Base-by-base conservation (phyloP, 2,888 invertebrate species). In the Cryptus armator region DNA sequence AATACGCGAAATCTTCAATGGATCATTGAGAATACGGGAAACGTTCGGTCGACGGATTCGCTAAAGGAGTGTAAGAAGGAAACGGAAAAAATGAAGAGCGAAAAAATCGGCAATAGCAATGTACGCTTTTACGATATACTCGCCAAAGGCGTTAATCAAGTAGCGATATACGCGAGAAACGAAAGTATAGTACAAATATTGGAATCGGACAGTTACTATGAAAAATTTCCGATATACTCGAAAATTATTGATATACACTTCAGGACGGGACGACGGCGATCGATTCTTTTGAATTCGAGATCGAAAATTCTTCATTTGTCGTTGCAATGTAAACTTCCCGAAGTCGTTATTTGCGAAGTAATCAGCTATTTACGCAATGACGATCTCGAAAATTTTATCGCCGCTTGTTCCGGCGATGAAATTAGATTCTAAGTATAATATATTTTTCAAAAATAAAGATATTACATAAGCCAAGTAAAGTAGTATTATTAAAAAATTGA, bases 241-340 rank as follows among this genome's bases (percentile, higher is more conserved):
- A 16, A 62, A 6, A 74, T 74, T 16, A 74, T 74, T n/a, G 14
- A 59, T 29, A 24, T 19, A n/a, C 59, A 74, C 24, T 62, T 74
- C 14, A 29, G 24, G 29, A 24, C n/a, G 9, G 72, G 72, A n/a
- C 44, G 46, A 24, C 24, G 44, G 3, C 59, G 72, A 3, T 59
- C 10, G 2, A 3, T 62, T 62, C 46, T 74, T 16, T 3, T 74
- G 16, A 46, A 62, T 29, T n/a, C 59, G 29, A n/a, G 44, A 9
- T 14, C n/a, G 4, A 46, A 62, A 46, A n/a, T 3, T 6, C 24
- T 74, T 14, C 24, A 32, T 62, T 46, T 14, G 5, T 9, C n/a
- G 24, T 37, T 24, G 5, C 29, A 29, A 3, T 46, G 29, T 62
- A n/a, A 12, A n/a, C 7, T 74, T 9, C 44, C 46, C 5, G 72